phyloP scores from a whole-genome alignment of 2,888 invertebrate species.

The Diplazon laetatorius region DNA sequence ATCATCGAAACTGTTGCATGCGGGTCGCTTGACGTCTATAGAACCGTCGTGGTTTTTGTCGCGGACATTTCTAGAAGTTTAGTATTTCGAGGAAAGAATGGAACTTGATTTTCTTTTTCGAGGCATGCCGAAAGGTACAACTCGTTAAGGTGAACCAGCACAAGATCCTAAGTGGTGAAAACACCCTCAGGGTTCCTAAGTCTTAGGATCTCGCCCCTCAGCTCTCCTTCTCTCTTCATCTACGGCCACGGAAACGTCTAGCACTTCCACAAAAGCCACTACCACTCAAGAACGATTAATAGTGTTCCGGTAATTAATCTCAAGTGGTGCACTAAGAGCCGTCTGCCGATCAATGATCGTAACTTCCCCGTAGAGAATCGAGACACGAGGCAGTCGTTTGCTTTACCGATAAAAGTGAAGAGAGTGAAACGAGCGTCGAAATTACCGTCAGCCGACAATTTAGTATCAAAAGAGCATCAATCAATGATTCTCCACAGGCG shows the following conservation, averaged over 20 bases:
- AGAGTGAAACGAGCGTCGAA: neutral
- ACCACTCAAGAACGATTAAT: conserved; percentile 75
- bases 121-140: conserved; percentile 32
- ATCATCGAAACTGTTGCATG: conserved; percentile 39
- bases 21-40: conserved; percentile 11
- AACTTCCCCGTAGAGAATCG: conserved; percentile 4
- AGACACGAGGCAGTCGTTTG: conserved; percentile 20
- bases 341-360: conserved; percentile 63
- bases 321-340: conserved; percentile 62
- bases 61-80: conserved; percentile 43
- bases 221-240: conserved; percentile 14
- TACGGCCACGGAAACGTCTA: conserved; percentile 58
- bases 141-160: conserved; percentile 15
- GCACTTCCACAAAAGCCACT: conserved; percentile 54
- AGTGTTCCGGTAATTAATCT: conserved; percentile 73
- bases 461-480: too few relatives aligned
- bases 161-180: conserved; percentile 14
- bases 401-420: conserved; percentile 1
- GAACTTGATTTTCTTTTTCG: conserved; percentile 45
- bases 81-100: conserved; percentile 9
- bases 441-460: neutral
- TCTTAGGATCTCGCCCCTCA: neutral
- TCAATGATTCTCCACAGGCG: neutral
- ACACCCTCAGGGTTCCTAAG: conserved; percentile 19
- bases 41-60: conserved; percentile 19